Conservation (phyloP, 2,113 vertebrate genomes). For the Donacobius atricapilla region DNA sequence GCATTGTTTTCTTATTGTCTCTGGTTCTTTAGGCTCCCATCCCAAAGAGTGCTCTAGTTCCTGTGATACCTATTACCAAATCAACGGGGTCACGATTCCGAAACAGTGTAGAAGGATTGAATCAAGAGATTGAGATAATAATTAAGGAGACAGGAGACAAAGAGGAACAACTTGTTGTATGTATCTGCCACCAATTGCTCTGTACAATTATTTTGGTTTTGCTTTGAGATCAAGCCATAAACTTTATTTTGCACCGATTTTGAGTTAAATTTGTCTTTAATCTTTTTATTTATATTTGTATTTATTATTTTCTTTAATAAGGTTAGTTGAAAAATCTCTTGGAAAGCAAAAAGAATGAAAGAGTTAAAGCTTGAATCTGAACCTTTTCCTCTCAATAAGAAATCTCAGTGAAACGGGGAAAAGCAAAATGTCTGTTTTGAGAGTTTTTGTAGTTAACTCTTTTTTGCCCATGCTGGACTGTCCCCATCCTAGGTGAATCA, state of each 20-base stretch:
- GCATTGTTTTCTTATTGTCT: background rate
- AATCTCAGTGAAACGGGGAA: background rate
- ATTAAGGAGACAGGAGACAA: constrained; percentile 94
- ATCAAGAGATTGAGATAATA: constrained; percentile 98
- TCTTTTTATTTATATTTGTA: background rate
- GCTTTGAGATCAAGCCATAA: background rate
- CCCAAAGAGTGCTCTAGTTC: constrained; percentile 92
- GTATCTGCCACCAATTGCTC: constrained; percentile 49
- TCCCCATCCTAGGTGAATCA: background rate
- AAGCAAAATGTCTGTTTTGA: background rate
- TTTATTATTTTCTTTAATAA: background rate
- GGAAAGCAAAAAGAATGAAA: background rate
- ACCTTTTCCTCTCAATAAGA: background rate
- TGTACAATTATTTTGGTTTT: background rate
- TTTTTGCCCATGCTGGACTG: background rate
- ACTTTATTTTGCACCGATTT: background rate
- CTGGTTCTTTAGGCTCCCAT: constrained; percentile 81
- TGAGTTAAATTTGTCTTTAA: background rate
- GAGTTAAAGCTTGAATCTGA: background rate
- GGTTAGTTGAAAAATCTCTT: background rate
- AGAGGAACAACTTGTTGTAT: constrained; percentile 92
- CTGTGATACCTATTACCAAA: constrained; percentile 91
- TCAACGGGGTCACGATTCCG: constrained; percentile 92
- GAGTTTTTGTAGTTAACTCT: background rate
- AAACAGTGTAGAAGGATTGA: constrained; percentile 96